Percentiles rank a stretch among this genome's conserved stretches.
Conservation (phyloP, 1,140 invertebrate species). For the Neodiprion lecontei region DNA sequence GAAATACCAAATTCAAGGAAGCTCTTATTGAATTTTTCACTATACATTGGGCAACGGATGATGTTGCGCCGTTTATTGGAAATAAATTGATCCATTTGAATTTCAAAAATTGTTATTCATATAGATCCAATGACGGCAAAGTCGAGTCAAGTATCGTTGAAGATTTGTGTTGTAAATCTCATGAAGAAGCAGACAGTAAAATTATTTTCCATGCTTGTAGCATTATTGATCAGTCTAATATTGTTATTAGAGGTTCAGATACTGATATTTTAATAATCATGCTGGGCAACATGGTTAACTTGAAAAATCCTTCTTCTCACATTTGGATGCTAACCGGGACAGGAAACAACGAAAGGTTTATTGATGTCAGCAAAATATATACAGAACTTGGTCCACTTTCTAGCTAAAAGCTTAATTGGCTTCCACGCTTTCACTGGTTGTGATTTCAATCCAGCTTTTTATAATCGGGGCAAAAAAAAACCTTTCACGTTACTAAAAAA, state of each 20-base stretch:
- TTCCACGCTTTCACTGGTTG: conserved; percentile 55
- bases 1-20: conserved; percentile 42
- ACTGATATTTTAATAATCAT: conserved; percentile 44
- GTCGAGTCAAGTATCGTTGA: conserved; percentile 23
- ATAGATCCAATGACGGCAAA: conserved; percentile 4
- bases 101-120: conserved; percentile 20
- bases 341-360: conserved; percentile 35
- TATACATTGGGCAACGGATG: conserved; percentile 35
- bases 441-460: conserved; percentile 51
- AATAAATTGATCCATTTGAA: conserved; percentile 23
- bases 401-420: conserved; percentile 39
- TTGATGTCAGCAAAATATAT: conserved; percentile 38
- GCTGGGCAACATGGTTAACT: conserved; percentile 40
- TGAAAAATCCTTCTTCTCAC: conserved; percentile 32
- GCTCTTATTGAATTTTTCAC: conserved; percentile 42
- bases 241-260: conserved; percentile 36
- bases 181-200: conserved; percentile 46
- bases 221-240: conserved; percentile 28
- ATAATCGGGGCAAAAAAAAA: conserved; percentile 38
- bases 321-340: conserved; percentile 34
- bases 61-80: conserved; percentile 32
- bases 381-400: conserved; percentile 34
- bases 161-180: conserved; percentile 36
- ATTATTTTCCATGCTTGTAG: conserved; percentile 37
- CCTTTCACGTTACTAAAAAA: conserved; percentile 33